These are phyloP conservation scores for Lutraria rhynchaena DNA, from an alignment of 1,140 invertebrate species.

Conservation along the genomic window DNA sequence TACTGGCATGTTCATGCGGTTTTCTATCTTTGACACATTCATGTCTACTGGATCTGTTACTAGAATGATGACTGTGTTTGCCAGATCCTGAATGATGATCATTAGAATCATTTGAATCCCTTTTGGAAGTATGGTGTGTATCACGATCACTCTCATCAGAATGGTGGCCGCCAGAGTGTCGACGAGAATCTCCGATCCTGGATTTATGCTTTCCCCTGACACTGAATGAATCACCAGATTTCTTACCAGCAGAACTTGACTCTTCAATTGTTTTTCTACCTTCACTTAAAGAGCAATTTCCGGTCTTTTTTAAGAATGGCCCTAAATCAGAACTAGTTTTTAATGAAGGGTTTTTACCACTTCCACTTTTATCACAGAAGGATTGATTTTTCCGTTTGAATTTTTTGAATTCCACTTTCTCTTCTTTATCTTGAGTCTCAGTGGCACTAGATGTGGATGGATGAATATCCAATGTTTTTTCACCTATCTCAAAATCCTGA, in stretches of 20 bases:
- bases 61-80: neutral
- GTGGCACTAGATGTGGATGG: neutral
- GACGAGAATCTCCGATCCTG: neutral
- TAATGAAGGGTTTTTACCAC: neutral
- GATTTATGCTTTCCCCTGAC: conserved; percentile 39
- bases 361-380: neutral
- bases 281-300: neutral
- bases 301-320: conserved; percentile 58
- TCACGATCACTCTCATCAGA: neutral
- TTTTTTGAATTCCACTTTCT: conserved; percentile 38
- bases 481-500: conserved; percentile 57
- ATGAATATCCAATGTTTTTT: conserved; percentile 3
- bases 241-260: neutral
- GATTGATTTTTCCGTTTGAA: conserved; percentile 27
- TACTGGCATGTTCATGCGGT: neutral
- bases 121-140: neutral
- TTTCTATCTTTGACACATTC: neutral
- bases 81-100: neutral
- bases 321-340: conserved; percentile 54
- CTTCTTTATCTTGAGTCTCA: neutral
- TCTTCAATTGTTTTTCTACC: conserved; percentile 11
- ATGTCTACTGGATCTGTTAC: neutral
- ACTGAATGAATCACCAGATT: conserved; percentile 30
- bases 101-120: conserved; percentile 2
- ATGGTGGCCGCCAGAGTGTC: neutral